phyloP scores from a whole-genome alignment of 2,797 vertebrate genomes.

The Lacerta viridis region DNA sequence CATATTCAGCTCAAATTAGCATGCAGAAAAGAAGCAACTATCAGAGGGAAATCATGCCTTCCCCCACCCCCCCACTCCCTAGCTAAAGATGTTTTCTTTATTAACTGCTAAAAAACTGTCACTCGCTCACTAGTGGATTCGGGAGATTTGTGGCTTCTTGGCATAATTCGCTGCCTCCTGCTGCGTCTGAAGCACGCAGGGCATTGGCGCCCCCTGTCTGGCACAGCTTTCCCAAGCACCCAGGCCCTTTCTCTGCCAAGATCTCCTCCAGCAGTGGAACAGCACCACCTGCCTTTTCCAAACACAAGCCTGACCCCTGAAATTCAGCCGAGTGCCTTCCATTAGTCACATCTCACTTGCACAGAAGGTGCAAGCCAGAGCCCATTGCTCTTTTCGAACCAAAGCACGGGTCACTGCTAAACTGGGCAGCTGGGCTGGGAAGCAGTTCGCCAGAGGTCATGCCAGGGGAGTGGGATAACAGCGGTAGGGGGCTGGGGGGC shows the following conservation, averaged over 20 bases:
- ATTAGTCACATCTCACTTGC: neutral
- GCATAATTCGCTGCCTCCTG: constrained; percentile 19
- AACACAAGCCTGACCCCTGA: constrained; percentile 29
- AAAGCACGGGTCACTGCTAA: neutral
- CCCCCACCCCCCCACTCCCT: neutral
- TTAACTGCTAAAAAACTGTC: constrained; percentile 47
- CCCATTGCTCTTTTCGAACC: neutral
- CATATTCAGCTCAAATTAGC: constrained; percentile 50
- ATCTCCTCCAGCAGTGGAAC: constrained; percentile 9
- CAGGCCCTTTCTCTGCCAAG: neutral
- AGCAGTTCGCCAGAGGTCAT: neutral
- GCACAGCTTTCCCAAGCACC: neutral
- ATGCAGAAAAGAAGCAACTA: constrained; percentile 44
- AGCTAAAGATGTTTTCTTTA: constrained; percentile 49
- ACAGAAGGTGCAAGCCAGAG: neutral
- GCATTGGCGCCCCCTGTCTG: constrained; percentile 28
- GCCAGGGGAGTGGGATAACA: neutral
- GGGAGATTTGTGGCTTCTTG: constrained; percentile 28
- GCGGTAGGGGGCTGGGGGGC: neutral
- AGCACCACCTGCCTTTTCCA: constrained; percentile 49
- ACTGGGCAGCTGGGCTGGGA: neutral
- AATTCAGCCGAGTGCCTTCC: constrained; percentile 10
- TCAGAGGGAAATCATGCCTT: constrained; percentile 36
- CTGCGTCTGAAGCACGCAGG: neutral
- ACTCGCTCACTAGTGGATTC: constrained; percentile 24